Percentiles rank a stretch among this genome's conserved stretches.
phyloP scores from a whole-genome alignment of 2,797 vertebrate species.

The Sus cebifrons region DNA sequence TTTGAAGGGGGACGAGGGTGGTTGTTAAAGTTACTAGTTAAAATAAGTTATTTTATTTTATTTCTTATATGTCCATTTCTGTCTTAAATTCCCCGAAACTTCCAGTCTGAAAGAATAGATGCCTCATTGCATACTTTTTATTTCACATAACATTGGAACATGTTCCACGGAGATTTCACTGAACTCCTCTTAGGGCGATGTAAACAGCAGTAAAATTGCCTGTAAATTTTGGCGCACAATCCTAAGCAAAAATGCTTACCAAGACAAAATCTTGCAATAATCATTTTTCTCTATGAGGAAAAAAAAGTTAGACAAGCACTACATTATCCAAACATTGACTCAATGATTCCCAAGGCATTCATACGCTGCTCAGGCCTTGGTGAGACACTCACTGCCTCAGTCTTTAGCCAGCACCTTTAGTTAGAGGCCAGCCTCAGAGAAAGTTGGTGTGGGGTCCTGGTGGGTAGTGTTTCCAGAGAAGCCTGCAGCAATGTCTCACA shows the following conservation, averaged over 20 bases:
- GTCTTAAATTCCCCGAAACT: not conserved
- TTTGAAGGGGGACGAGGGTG: too few relatives aligned
- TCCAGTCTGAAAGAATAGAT: not conserved
- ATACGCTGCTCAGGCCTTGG: not conserved
- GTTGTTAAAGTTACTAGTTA: not conserved
- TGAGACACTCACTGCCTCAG: accelerated
- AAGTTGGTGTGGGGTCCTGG: not conserved
- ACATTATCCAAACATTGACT: not conserved
- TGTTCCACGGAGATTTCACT: not conserved
- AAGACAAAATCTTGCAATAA: not conserved
- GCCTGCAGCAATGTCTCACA: accelerated
- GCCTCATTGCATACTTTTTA: not conserved
- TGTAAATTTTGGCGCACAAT: not conserved
- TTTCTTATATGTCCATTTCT: not conserved
- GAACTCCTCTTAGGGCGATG: not conserved
- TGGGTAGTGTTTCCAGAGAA: not conserved
- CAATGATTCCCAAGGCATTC: not conserved
- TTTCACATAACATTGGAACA: not conserved
- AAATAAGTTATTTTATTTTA: not conserved
- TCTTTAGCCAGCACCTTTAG: not conserved
- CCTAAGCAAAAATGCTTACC: not conserved
- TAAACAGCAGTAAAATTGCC: not conserved
- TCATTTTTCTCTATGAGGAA: not conserved
- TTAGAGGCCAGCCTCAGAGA: too few relatives aligned
- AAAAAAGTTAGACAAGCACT: not conserved